phyloP scores from a whole-genome alignment of 2,888 invertebrate genomes.

The Macrosoma leucophasiata region DNA sequence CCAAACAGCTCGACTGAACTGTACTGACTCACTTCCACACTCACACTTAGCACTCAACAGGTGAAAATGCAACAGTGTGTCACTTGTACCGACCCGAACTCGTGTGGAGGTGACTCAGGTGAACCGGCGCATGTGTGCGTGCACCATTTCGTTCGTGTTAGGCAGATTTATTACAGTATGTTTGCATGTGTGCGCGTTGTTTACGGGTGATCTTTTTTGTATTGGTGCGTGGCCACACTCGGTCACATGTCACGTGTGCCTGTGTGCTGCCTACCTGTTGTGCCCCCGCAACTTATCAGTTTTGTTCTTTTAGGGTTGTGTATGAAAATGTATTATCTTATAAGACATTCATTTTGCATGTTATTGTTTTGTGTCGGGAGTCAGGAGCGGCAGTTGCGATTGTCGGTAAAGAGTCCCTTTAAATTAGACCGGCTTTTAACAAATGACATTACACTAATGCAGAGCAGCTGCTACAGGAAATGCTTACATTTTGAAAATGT shows the following conservation, averaged over 20 bases:
- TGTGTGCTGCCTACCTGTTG: constrained; percentile 65
- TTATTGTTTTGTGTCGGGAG: constrained; percentile 37
- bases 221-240: constrained; percentile 40
- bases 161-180: constrained; percentile 55
- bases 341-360: constrained; percentile 39
- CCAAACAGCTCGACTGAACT: constrained; percentile 68
- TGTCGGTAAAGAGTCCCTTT: constrained; percentile 30
- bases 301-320: constrained; percentile 59
- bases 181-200: constrained; percentile 35
- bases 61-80: constrained; percentile 68
- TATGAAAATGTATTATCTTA: constrained; percentile 48
- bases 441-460: too few relatives aligned
- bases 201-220: constrained; percentile 57
- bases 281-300: constrained; percentile 62
- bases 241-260: constrained; percentile 62
- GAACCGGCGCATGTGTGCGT: constrained; percentile 40
- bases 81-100: constrained; percentile 57
- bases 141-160: constrained; percentile 65
- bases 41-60: constrained; percentile 56
- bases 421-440: constrained; percentile 21
- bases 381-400: constrained; percentile 31
- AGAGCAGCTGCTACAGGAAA: too few relatives aligned
- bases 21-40: constrained; percentile 52
- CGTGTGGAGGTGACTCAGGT: constrained; percentile 63
- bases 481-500: too few relatives aligned